phyloP scores from a whole-genome alignment of 2,113 vertebrate genomes.

The Emydocephalus ijimae region DNA sequence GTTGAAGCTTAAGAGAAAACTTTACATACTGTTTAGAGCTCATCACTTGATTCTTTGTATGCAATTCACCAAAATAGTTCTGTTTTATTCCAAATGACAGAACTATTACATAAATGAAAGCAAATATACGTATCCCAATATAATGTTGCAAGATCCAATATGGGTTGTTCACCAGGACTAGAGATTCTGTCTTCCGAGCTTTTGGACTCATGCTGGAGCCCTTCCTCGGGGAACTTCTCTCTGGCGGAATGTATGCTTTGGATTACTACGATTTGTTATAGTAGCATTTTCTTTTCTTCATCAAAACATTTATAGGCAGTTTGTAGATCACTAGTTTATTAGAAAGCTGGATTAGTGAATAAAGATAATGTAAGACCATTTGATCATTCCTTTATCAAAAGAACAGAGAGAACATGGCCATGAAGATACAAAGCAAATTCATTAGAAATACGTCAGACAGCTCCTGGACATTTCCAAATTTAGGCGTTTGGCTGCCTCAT shows the following conservation, averaged over 20 bases:
- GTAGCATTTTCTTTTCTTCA: background rate
- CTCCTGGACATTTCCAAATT: slow-evolving; percentile 54
- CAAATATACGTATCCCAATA: background rate
- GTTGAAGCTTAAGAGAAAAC: background rate
- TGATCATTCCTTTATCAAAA: slow-evolving; percentile 33
- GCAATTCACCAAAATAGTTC: background rate
- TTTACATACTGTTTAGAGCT: background rate
- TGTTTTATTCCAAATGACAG: background rate
- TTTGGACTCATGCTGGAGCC: background rate
- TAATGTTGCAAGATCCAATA: background rate
- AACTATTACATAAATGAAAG: background rate
- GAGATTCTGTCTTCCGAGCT: background rate
- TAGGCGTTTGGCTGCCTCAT: slow-evolving; percentile 58
- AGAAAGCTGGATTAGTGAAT: background rate
- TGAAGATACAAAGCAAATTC: slow-evolving; percentile 50
- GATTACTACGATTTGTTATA: background rate
- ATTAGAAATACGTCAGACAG: slow-evolving; percentile 44
- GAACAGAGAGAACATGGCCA: slow-evolving; percentile 44
- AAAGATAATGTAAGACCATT: background rate
- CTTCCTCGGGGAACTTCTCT: background rate
- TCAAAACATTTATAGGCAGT: background rate
- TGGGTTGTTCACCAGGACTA: background rate
- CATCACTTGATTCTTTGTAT: background rate
- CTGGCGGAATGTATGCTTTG: background rate
- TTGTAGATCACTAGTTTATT: background rate